These are phyloP conservation scores for Narcine bancroftii DNA, from an alignment of 2,113 vertebrate species.

Conservation along the genomic window DNA sequence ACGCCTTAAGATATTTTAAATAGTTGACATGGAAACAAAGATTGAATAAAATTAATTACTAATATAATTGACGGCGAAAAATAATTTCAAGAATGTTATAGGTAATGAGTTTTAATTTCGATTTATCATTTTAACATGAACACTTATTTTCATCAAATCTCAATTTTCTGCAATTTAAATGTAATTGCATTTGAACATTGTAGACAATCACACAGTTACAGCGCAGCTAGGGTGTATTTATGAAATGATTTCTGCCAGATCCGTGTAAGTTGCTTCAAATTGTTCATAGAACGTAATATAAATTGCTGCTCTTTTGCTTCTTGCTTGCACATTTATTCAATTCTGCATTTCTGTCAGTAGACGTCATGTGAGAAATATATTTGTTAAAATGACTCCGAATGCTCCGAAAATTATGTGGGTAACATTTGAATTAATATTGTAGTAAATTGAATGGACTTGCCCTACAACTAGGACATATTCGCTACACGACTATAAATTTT, in stretches of 20 bases:
- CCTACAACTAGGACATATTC: too few species aligned
- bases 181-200: background rate
- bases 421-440: background rate
- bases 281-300: background rate
- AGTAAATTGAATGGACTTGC: background rate
- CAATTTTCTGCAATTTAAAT: background rate
- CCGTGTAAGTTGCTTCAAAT: background rate
- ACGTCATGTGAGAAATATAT: background rate
- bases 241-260: background rate
- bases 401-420: too few species aligned
- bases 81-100: background rate
- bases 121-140: background rate
- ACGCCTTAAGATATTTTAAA: background rate
- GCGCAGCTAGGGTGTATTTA: background rate
- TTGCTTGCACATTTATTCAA: background rate
- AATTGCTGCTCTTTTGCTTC: background rate
- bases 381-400: background rate
- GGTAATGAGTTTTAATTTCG: background rate
- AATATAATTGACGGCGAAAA: background rate
- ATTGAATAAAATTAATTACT: background rate
- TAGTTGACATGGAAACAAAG: background rate
- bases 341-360: too few species aligned
- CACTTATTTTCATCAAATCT: background rate
- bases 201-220: background rate
- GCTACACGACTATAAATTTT: background rate